Evolutionary conservation across 1,140 invertebrate species (phyloP), one percentile per base, ranked within the genome.

Genomic region (Andrena cerasifolii): DNA sequence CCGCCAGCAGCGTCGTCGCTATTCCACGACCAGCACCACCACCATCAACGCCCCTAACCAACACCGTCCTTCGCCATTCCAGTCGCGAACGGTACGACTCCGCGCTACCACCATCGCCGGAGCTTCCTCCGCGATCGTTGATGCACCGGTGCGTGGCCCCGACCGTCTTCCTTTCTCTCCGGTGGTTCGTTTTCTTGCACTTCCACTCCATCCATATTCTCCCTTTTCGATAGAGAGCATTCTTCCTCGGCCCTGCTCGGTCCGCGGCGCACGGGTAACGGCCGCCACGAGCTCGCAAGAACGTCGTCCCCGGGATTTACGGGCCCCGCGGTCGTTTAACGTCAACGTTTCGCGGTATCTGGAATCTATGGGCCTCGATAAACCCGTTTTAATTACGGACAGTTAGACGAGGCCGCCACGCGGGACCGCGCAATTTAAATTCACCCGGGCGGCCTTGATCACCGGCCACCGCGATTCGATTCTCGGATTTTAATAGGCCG

Each of bases 211-310:
- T 72, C 79, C 59, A 68, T 80, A 72, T 73, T 82, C 75, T 72
- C 74, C 65, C 66, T 79, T 56, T 80, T 80, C 80, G 77, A 83
- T 77, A 66, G 47, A 63, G 80, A 77, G 56, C 58, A 70, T 84
- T 54, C 80, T 78, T 83, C 71, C 66, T 66, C 76, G 40, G 71
- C 54, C 36, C 40, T 49, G 31, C 12, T 10, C 26, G 16, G n/a
- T 24, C 47, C 33, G 53, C 62, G 26, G 43, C 49, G 40, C 70
- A 54, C 49, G 73, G 51, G 4, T 58, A 70, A 67, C 36, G 59
- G 26, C 4, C 70, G 5, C 8, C 21, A 2, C 45, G 66, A n/a
- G 10, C 33, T 70, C 40, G 54, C 51, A 68, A 78, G 49, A 66
- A 67, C 47, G 24, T 45, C 28, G 40, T 28, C 59, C 33, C 33